Conservation (phyloP, 2,797 vertebrate species). For the Ispidina lecontei region DNA sequence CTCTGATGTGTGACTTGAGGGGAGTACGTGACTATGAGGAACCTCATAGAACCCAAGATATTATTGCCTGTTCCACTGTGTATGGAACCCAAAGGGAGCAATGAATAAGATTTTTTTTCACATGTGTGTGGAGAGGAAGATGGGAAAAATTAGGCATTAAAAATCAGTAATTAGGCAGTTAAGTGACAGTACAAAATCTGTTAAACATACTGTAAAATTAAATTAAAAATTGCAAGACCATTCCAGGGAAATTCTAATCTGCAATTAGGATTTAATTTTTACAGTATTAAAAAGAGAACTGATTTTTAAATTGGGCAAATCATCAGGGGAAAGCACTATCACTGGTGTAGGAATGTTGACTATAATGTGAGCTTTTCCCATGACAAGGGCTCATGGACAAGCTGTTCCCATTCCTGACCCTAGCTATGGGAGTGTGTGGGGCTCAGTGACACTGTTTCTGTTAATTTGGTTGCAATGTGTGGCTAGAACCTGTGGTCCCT, state of each 20-base stretch:
- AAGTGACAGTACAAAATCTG: background rate
- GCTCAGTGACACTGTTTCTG: background rate
- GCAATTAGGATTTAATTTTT: background rate
- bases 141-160: background rate
- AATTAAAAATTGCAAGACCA: background rate
- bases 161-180: background rate
- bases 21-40: background rate
- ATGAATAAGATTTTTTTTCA: background rate
- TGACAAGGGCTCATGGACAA: background rate
- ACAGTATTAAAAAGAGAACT: background rate
- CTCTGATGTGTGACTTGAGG: fast-evolving
- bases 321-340: background rate
- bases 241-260: background rate
- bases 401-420: background rate
- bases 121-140: background rate
- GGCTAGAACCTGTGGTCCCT: background rate
- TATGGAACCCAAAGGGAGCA: background rate
- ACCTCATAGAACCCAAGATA: background rate
- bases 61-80: background rate
- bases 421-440: fast-evolving
- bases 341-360: background rate
- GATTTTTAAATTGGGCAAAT: background rate
- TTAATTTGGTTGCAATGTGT: fast-evolving
- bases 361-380: background rate
- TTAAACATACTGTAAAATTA: constrained; percentile 6